Base-by-base conservation (phyloP, 1,140 invertebrate genomes). In the Eupristina koningsbergeri region DNA sequence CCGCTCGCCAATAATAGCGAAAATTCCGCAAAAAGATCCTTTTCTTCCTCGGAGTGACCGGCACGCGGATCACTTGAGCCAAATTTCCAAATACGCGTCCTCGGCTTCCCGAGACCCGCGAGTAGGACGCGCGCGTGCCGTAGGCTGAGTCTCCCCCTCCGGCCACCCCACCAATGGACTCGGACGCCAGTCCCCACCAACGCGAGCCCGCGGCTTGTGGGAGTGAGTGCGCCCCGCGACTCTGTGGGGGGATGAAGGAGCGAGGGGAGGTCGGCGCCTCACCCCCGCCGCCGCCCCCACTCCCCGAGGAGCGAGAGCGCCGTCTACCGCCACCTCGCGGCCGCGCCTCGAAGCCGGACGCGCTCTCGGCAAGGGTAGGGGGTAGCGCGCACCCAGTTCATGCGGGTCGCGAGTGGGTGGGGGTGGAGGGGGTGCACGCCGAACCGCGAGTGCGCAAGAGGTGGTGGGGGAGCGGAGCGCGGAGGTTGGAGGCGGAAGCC, bases 401-500 rank as follows among this genome's bases (percentile, higher is more conserved):
- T 50, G 47, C 47, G 17, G 8, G 7, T 7, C 47, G 47, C 39
- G 11, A 45, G 22, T 67, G 58, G n/a, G 79, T 63, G 45, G 76
- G 58, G 67, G 29, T 11, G 67, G 31, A 2, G 45, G 50, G 79
- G 53, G 83, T 39, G 19, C 75, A 58, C 64, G n/a, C 83, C 80
- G 79, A 83, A 50, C 39, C 29, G 74, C 36, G 61, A 22, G 15
- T 17, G 47, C 17, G 47, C 47, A 17, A 8, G 47, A 50, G 13
- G 47, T 17, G 47, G 17, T 17, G 47, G 47, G 11, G 29, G 36
- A 63, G 29, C 41, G 79, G 47, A 78, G 71, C n/a, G 81, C 83
- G 80, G 80, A 45, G 80, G 64, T 29, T 22, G 58, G 29, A 71
- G 71, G 84, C 53, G 79, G 84, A 76, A 77, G 83, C 71, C 75